phyloP scores from a whole-genome alignment of 2,113 vertebrate genomes.

The Peromyscus californicus region DNA sequence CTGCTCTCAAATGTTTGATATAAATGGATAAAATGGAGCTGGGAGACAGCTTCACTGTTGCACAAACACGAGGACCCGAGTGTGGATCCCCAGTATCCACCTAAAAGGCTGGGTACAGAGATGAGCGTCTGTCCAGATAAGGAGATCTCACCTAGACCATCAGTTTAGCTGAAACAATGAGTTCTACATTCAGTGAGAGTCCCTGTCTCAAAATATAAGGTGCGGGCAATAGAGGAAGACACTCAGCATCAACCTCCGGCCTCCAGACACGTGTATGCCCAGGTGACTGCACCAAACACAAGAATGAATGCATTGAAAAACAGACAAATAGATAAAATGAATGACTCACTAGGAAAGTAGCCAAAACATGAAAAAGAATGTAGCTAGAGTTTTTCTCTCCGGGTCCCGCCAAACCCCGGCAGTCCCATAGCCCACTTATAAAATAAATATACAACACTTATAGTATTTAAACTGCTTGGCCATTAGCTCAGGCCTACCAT shows the following conservation, averaged over 20 bases:
- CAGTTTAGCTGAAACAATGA: background rate
- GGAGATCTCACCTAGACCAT: background rate
- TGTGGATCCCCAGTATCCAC: too few relatives aligned
- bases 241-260: background rate
- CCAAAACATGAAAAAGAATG: background rate
- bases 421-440: too few relatives aligned
- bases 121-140: background rate
- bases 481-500: too few relatives aligned
- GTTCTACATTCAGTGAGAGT: background rate
- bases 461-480: too few relatives aligned
- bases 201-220: background rate
- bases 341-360: background rate
- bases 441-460: too few relatives aligned
- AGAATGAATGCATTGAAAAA: background rate
- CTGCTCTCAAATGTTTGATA: constrained; percentile 20
- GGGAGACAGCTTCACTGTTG: background rate
- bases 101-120: background rate
- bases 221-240: background rate
- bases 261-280: background rate
- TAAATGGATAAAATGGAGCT: background rate
- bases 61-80: background rate
- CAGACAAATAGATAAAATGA: background rate
- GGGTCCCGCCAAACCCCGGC: too few relatives aligned
- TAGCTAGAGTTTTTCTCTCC: too few relatives aligned
- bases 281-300: background rate